These are phyloP conservation scores for Python bivittatus DNA, from an alignment of 2,113 vertebrate genomes.

Conservation along the genomic window DNA sequence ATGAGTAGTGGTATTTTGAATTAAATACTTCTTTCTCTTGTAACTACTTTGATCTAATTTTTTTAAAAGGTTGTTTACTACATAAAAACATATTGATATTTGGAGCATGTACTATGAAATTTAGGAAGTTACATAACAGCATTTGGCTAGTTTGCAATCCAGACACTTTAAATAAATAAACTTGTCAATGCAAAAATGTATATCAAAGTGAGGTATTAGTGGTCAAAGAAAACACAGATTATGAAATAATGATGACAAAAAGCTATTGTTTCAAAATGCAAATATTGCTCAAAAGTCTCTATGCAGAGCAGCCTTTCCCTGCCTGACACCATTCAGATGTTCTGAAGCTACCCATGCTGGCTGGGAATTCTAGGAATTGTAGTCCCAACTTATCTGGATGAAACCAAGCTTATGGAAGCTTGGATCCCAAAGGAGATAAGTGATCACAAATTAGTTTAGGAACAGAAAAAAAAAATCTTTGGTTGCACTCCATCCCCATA, in stretches of 20 bases:
- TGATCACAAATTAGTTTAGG: not conserved
- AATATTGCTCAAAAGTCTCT: not conserved
- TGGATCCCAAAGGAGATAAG: not conserved
- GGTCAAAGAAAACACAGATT: not conserved
- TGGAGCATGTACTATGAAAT: not conserved
- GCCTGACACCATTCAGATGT: too few species aligned
- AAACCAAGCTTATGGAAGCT: not conserved
- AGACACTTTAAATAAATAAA: not conserved
- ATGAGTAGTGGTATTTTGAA: not conserved
- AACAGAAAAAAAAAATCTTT: not conserved
- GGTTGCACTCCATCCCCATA: not conserved
- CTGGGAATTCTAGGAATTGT: not conserved
- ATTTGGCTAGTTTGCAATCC: not conserved
- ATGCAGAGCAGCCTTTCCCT: not conserved
- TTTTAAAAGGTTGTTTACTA: not conserved
- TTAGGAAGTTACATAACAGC: not conserved
- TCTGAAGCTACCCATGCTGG: not conserved
- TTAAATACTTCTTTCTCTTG: not conserved
- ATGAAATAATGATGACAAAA: constrained; percentile 2
- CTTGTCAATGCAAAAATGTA: constrained; percentile 16
- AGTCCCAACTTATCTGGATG: not conserved
- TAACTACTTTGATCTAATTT: not conserved
- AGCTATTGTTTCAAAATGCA: constrained; percentile 4
- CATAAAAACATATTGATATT: not conserved
- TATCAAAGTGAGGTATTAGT: not conserved